These are phyloP conservation scores for Hystrix cristata DNA, from an alignment of 2,113 vertebrate genomes.

Conservation along the genomic window DNA sequence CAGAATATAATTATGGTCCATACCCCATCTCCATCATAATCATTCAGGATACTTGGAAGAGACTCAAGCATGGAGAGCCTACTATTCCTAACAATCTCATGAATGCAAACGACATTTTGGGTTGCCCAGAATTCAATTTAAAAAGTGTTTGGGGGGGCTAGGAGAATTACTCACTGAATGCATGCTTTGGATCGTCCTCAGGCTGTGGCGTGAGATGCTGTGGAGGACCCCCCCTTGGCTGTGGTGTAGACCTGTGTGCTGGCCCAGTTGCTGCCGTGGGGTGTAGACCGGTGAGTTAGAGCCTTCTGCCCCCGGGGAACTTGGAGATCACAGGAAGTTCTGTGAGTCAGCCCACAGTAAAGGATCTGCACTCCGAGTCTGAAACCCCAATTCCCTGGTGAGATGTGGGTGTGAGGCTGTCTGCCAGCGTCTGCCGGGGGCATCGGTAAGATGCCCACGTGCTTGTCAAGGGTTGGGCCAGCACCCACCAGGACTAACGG, in stretches of 20 bases:
- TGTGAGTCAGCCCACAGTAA: not conserved
- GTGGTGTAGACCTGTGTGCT: not conserved
- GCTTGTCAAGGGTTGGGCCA: not conserved
- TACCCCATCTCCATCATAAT: not conserved
- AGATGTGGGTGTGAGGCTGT: constrained; percentile 16
- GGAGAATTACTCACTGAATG: not conserved
- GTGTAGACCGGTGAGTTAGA: not conserved
- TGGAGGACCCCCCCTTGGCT: not conserved
- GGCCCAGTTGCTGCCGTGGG: not conserved
- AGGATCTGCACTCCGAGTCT: not conserved
- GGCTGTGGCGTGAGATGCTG: fast-evolving
- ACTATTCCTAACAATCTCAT: not conserved
- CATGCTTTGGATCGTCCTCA: not conserved
- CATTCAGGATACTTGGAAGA: not conserved
- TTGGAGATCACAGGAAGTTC: not conserved
- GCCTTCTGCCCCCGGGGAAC: not conserved
- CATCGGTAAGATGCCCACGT: not conserved
- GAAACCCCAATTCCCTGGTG: constrained; percentile 30
- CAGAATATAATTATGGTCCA: not conserved
- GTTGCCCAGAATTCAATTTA: not conserved
- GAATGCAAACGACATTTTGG: not conserved
- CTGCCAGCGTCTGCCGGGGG: constrained; percentile 3
- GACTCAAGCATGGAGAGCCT: not conserved
- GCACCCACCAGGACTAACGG: not conserved
- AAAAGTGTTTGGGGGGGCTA: not conserved